Base-by-base conservation (phyloP, 2,888 invertebrate species). In the Apamea anceps region DNA sequence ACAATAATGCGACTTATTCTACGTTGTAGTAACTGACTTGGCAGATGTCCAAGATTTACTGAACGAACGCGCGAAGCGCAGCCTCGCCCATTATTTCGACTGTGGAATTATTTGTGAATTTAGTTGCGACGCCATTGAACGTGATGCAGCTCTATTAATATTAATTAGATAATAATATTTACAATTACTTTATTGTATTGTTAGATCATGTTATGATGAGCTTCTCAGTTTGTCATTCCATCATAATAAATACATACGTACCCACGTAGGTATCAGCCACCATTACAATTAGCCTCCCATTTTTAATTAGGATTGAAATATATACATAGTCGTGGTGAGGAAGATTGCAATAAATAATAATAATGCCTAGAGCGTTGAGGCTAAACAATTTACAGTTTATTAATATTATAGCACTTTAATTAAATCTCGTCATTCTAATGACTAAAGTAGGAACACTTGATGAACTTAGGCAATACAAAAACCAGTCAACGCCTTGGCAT, bases 21-120 rank as follows among this genome's bases (percentile, higher is more conserved):
- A 88, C 83, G 87, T 84, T 86, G 90, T 85, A 89, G 89, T 92
- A 91, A 91, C 87, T 84, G 85, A 82, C 81, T 91, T 94, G 94
- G 94, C 93, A 85, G 65, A 28, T 75, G 80, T 81, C 94, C 94
- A 94, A 92, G 75, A 85, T 80, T 72, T 70, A 82, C 77, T 77
- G 79, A 83, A 73, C 67, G 70, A 80, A 73, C 72, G 70, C 54
- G 42, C 79, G 78, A 74, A 82, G 72, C 79, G 68, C 71, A 80
- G 74, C 79, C 82, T 72, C 80, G 82, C 78, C 75, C 78, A 67
- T 81, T 48, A 75, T 62, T 67, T 75, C 68, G 45, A 77, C 57
- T 65, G 63, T 42, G 63, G 42, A 42, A 83, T 82, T 82, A 81
- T 82, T 82, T 81, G 57, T 65, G 77, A 76, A 70, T 63, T 70